Evolutionary conservation across 2,797 vertebrate genomes (phyloP).

Genomic region (Limosa lapponica): DNA sequence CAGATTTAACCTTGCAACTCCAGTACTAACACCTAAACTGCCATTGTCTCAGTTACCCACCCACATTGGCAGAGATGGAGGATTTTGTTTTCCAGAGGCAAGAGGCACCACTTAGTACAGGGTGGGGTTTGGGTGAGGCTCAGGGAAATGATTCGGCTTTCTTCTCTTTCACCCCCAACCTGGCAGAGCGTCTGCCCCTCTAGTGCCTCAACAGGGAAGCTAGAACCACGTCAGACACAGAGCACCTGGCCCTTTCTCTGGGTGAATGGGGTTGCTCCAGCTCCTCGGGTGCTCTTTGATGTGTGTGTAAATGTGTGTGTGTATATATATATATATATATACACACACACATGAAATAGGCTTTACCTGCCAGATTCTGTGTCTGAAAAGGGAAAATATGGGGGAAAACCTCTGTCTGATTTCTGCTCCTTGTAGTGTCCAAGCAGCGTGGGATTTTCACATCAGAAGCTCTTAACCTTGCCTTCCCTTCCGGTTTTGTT

Average conservation of each 20-base stretch:
- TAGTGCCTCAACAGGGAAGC: not conserved
- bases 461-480: not conserved
- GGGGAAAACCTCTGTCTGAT: not conserved
- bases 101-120: not conserved
- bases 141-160: not conserved
- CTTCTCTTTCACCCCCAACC: not conserved
- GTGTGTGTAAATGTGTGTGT: not conserved
- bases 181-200: not conserved
- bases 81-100: slow-evolving; percentile 11
- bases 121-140: not conserved
- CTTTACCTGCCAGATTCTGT: not conserved
- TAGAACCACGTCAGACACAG: not conserved
- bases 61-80: not conserved
- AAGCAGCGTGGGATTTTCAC: not conserved
- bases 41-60: not conserved
- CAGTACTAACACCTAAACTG: not conserved
- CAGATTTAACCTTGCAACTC: not conserved
- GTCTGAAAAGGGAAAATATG: not conserved
- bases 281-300: not conserved
- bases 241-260: not conserved
- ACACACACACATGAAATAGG: not conserved
- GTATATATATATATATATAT: not conserved
- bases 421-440: not conserved
- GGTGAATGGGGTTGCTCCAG: not conserved
- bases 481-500: not conserved